Evolutionary conservation across 2,888 invertebrate species (phyloP).

Genomic region (Thereva unica): DNA sequence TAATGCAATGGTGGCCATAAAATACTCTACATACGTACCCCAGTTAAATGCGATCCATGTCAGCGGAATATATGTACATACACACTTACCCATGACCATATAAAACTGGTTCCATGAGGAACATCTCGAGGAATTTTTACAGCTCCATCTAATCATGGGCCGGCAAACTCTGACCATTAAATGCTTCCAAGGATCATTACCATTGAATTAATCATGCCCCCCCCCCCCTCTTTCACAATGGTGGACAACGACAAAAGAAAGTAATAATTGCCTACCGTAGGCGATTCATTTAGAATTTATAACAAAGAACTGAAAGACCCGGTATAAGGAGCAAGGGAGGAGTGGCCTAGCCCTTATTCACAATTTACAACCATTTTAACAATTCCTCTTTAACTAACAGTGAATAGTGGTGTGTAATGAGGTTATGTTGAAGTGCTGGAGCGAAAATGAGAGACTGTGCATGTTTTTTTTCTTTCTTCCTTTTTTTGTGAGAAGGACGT

Average conservation of each 20-base stretch:
- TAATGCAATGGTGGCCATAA: no score
- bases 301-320: background rate
- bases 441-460: no score
- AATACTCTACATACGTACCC: no score
- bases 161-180: slow-evolving; percentile 3
- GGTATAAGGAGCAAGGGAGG: background rate
- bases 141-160: slow-evolving; percentile 2
- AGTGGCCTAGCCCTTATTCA: no score
- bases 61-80: background rate
- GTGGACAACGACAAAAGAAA: background rate
- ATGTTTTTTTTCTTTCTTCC: no score
- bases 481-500: no score
- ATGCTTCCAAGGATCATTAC: slow-evolving; percentile 24
- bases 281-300: slow-evolving; percentile 19
- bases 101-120: background rate
- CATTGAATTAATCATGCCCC: slow-evolving; percentile 22
- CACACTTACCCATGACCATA: background rate
- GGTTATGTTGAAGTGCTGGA: no score
- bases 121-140: background rate
- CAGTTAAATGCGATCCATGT: background rate
- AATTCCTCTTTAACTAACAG: no score
- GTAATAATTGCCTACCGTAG: slow-evolving; percentile 6
- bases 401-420: no score
- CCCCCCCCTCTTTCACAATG: slow-evolving; percentile 8
- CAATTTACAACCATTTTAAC: no score